phyloP scores from a whole-genome alignment of 2,888 invertebrate genomes.

The Galerucella calmariensis region DNA sequence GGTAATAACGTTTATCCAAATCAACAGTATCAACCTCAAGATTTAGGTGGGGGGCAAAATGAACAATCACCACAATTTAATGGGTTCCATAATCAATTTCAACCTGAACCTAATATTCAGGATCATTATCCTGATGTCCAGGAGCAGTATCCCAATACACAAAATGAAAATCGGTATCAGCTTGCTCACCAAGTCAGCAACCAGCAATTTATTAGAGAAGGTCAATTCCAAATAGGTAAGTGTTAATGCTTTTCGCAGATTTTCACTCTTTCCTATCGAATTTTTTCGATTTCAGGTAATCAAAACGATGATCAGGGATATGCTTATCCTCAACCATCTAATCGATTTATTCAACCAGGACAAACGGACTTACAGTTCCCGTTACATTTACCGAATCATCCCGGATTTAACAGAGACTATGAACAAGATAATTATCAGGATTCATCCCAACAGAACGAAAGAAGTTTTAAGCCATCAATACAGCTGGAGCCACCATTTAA shows the following conservation, averaged over 20 bases:
- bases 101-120: slow-evolving; percentile 33
- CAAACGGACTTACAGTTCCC: slow-evolving; percentile 60
- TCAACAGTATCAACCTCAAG: slow-evolving; percentile 42
- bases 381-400: slow-evolving; percentile 58
- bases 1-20: slow-evolving; percentile 22
- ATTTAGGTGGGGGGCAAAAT: slow-evolving; percentile 38
- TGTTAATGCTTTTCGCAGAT: neutral
- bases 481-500: slow-evolving; percentile 55
- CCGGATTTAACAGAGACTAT: slow-evolving; percentile 47
- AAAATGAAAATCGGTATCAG: slow-evolving; percentile 31
- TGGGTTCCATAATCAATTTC: slow-evolving; percentile 22
- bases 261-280: too few species aligned
- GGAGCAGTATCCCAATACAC: slow-evolving; percentile 26
- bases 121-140: slow-evolving; percentile 16
- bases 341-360: slow-evolving; percentile 55
- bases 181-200: slow-evolving; percentile 42
- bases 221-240: slow-evolving; percentile 39
- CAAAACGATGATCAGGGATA: slow-evolving; percentile 42
- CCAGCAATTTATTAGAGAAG: slow-evolving; percentile 39
- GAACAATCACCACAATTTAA: slow-evolving; percentile 40
- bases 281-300: slow-evolving; percentile 17
- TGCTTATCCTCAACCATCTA: slow-evolving; percentile 40
- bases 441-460: slow-evolving; percentile 40
- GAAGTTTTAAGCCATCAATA: slow-evolving; percentile 52
- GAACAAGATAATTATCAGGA: slow-evolving; percentile 41